Evolutionary conservation across 2,797 vertebrate species (phyloP).

Genomic region (Prionace glauca): DNA sequence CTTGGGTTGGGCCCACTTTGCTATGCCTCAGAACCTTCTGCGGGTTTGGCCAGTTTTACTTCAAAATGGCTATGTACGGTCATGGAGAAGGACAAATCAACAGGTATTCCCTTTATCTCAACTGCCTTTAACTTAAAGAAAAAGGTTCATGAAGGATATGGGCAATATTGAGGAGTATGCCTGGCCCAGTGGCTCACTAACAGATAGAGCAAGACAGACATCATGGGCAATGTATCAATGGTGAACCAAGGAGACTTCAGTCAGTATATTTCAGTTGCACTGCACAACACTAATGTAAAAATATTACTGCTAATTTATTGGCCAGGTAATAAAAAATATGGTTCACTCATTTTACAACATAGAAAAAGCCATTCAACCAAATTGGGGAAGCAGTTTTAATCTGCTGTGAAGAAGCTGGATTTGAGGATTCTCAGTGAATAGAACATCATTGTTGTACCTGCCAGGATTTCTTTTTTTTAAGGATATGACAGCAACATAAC

Average conservation of each 20-base stretch:
- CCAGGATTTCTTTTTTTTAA: background rate
- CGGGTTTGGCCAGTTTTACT: background rate
- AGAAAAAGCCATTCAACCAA: background rate
- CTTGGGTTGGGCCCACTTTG: background rate
- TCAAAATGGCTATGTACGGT: too few species aligned
- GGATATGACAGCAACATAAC: background rate
- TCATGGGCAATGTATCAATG: background rate
- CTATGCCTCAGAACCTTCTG: background rate
- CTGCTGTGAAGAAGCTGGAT: background rate
- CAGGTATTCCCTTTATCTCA: background rate
- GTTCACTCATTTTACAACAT: background rate
- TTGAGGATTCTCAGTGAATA: background rate
- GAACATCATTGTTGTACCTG: background rate
- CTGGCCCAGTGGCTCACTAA: background rate
- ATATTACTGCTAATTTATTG: background rate
- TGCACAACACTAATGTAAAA: background rate
- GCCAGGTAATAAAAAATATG: background rate
- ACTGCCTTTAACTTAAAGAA: background rate
- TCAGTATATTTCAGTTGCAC: background rate
- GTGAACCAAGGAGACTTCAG: background rate
- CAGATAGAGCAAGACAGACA: background rate
- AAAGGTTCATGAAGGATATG: too few species aligned
- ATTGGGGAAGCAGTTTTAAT: background rate
- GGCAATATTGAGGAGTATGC: background rate
- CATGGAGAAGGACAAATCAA: background rate